These are phyloP conservation scores for Sebastes schlegelii DNA, from an alignment of 2,113 vertebrate genomes.

Conservation along the genomic window DNA sequence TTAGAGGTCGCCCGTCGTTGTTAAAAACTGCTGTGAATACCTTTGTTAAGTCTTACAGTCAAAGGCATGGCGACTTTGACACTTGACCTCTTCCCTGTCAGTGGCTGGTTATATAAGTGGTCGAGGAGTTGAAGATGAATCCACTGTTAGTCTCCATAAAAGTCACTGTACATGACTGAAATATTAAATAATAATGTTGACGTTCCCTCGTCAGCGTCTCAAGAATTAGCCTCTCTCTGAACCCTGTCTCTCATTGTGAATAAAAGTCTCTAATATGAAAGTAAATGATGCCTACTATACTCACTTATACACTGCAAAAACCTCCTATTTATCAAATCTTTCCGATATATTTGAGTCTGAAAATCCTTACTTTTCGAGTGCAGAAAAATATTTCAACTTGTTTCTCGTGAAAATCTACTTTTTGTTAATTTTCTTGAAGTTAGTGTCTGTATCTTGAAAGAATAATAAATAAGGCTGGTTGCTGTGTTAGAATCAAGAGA, in stretches of 20 bases:
- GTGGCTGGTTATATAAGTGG: background rate
- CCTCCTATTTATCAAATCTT: background rate
- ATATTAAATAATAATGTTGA: background rate
- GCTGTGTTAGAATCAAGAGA: background rate
- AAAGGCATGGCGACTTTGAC: conserved; percentile 45
- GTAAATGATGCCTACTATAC: no score
- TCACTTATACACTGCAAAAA: background rate
- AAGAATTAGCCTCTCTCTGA: background rate
- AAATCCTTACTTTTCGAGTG: background rate
- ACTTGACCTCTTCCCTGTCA: conserved; percentile 32
- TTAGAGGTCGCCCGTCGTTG: conserved; percentile 58
- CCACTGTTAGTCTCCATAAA: background rate
- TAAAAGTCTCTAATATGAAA: background rate
- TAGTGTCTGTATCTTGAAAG: background rate
- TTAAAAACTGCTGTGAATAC: conserved; percentile 18
- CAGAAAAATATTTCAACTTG: background rate
- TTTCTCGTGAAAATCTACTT: background rate
- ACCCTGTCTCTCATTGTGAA: background rate
- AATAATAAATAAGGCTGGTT: no score
- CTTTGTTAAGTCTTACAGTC: conserved; percentile 49
- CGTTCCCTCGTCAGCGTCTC: background rate
- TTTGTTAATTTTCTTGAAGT: background rate
- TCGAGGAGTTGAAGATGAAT: background rate
- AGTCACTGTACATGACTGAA: background rate
- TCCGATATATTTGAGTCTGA: background rate